Base-by-base conservation (phyloP, 1,140 invertebrate genomes). In the Drosophila guanche region DNA sequence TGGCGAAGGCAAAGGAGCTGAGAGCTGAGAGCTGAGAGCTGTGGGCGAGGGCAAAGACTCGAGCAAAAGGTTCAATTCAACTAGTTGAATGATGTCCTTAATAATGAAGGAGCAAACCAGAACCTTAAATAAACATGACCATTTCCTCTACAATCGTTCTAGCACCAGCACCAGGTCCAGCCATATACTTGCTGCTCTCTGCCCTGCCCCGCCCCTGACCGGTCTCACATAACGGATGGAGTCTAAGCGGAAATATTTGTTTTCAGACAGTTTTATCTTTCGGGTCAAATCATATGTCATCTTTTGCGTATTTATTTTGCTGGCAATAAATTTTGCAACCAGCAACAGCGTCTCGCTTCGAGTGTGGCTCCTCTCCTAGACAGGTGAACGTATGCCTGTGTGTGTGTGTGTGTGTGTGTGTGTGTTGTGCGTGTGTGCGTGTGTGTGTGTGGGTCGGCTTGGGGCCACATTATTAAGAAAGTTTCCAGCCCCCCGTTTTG, bases 61-160 rank as follows among this genome's bases (percentile, higher is more conserved):
- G 16, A 63, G 52, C 63, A 46, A 66, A 55, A 56, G 72, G 45
- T 20, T 46, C 72, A 48, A 63, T 54, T 65, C 83, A 88, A 88
- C 83, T 81, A 81, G 83, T 83, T 88, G 83, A 88, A 88, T 88
- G 75, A 83, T 88, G 83, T 88, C 75, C 75, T 76, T 88, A 81
- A 88, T 88, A 88, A 88, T 88, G 84, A 88, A 62, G 70, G 59
- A 76, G 75, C 80, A 67, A 76, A 75, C 63, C 76, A 84, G 76
- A 85, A 72, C 76, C 79, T 84, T 84, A 76, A 84, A 67, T 85
- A 84, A 84, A 76, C 76, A 79, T 65, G 65, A 60, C 58, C 60
- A 70, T 65, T 65, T 59, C 58, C 43, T 53, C 65, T 46, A 2
- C 23, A 29, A 62, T 52, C 63, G 59, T 62, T 65, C 60, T 1